Conservation (phyloP, 1,140 invertebrate genomes). For the Orchesella cincta region DNA sequence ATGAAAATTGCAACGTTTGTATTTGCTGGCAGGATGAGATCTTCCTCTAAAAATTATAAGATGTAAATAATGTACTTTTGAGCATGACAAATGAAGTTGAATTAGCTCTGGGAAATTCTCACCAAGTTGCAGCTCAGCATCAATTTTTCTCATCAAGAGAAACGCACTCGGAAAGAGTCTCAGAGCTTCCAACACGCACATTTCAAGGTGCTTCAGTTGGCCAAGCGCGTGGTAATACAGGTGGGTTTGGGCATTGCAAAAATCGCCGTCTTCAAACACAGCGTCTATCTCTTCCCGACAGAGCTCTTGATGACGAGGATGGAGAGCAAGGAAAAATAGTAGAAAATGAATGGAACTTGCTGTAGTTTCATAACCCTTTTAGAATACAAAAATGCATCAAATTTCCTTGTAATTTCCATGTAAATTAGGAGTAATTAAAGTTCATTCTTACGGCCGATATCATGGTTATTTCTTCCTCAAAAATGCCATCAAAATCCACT, state of each 20-base stretch:
- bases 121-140: too few relatives aligned
- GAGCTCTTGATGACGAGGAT: not conserved
- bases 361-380: slow-evolving; percentile 4
- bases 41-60: not conserved
- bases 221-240: too few relatives aligned
- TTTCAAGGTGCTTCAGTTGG: slow-evolving; percentile 64
- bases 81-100: too few relatives aligned
- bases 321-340: not conserved
- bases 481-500: too few relatives aligned
- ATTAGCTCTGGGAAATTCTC: too few relatives aligned
- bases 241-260: too few relatives aligned
- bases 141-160: slow-evolving; percentile 58
- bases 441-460: too few relatives aligned
- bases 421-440: too few relatives aligned
- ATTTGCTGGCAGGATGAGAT: not conserved
- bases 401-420: too few relatives aligned
- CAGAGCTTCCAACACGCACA: slow-evolving; percentile 66
- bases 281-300: slow-evolving; percentile 11
- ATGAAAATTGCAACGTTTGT: not conserved
- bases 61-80: too few relatives aligned
- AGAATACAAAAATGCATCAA: too few relatives aligned
- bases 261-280: not conserved
- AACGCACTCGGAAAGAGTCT: slow-evolving; percentile 66
- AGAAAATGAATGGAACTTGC: not conserved
- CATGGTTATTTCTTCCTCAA: too few relatives aligned